Evolutionary conservation across 2,888 invertebrate species (phyloP).

Genomic region (Apodemia zela): DNA sequence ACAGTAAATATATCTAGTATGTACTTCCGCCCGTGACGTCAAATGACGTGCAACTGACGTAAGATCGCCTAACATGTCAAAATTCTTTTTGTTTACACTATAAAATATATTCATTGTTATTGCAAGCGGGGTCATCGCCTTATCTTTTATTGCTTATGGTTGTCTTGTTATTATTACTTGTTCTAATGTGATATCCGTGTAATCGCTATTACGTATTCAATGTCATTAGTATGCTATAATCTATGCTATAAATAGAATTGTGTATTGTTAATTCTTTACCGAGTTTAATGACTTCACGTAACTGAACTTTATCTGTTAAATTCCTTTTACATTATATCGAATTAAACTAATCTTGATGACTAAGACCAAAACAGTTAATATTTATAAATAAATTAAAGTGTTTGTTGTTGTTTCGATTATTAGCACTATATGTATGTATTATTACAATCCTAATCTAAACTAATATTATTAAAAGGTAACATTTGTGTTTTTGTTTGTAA

Average conservation of each 20-base stretch:
- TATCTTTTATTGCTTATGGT: conserved; percentile 65
- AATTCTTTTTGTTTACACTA: conserved; percentile 75
- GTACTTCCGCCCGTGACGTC: conserved; percentile 75
- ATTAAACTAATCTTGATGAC: not conserved
- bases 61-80: conserved; percentile 62
- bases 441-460: too few relatives aligned
- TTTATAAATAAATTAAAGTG: too few relatives aligned
- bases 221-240: conserved; percentile 11
- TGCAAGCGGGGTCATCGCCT: conserved; percentile 69
- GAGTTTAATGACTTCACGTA: conserved; percentile 1
- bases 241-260: conserved; percentile 16
- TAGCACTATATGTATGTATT: too few relatives aligned
- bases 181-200: conserved; percentile 31
- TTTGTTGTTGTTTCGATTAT: too few relatives aligned
- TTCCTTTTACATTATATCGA: not conserved
- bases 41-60: conserved; percentile 64
- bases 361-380: not conserved
- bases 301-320: not conserved
- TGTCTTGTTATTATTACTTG: conserved; percentile 45
- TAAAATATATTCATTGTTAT: conserved; percentile 74
- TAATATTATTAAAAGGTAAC: too few relatives aligned
- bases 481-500: too few relatives aligned
- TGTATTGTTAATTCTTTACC: conserved; percentile 11
- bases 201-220: conserved; percentile 18
- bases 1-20: conserved; percentile 67